Conservation (phyloP, 2,888 invertebrate species). For the Thelaira solivaga region DNA sequence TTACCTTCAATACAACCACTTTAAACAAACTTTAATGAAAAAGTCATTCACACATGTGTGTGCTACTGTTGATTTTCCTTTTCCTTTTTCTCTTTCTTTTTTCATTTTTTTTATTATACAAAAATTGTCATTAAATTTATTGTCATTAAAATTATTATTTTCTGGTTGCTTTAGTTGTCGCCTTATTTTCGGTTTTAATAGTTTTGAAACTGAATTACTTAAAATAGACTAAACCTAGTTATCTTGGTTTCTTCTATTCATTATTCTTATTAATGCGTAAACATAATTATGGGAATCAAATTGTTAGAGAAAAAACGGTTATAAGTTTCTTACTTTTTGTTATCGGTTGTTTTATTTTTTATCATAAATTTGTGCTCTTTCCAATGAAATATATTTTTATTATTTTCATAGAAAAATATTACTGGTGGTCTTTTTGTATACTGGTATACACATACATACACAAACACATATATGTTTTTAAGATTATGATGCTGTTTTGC, state of each 20-base stretch:
- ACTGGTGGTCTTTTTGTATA: slow-evolving; percentile 55
- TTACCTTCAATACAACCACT: slow-evolving; percentile 15
- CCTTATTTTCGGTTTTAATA: slow-evolving; percentile 36
- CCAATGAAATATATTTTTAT: slow-evolving; percentile 25
- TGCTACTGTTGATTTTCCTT: slow-evolving; percentile 31
- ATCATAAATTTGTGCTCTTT: slow-evolving; percentile 1
- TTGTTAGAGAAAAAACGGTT: slow-evolving; percentile 42
- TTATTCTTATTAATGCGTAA: slow-evolving; percentile 32
- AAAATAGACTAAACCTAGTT: neutral
- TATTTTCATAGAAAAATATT: slow-evolving; percentile 52
- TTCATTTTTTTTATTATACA: slow-evolving; percentile 5
- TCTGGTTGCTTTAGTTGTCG: slow-evolving; percentile 22
- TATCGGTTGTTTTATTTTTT: slow-evolving; percentile 34
- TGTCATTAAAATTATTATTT: slow-evolving; percentile 59
- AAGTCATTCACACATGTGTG: slow-evolving; percentile 51
- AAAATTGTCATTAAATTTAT: slow-evolving; percentile 61
- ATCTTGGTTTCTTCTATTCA: slow-evolving; percentile 10
- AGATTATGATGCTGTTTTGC: slow-evolving; percentile 13
- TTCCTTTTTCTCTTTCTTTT: neutral
- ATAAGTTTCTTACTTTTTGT: slow-evolving; percentile 13
- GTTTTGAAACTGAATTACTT: slow-evolving; percentile 21
- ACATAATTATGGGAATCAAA: slow-evolving; percentile 57
- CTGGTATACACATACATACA: too few species aligned
- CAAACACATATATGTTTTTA: slow-evolving; percentile 25
- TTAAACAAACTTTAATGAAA: slow-evolving; percentile 35